A percentile compares a stretch with the other conserved stretches of the same genome.
phyloP scores from a whole-genome alignment of 2,888 invertebrate species.

The Perizoma flavofasciatum region DNA sequence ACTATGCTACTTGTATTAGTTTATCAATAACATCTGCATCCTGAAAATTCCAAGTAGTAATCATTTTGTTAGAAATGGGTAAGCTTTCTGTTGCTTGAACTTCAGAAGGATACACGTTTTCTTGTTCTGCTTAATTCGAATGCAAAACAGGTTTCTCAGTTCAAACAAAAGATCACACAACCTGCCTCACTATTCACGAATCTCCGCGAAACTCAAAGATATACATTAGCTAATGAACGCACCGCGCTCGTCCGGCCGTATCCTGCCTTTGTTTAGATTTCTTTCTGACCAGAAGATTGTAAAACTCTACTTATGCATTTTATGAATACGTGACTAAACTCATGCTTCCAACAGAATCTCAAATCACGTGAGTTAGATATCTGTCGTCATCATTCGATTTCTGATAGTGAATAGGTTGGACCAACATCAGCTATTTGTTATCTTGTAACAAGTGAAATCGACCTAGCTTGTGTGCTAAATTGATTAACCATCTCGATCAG shows the following conservation, averaged over 20 bases:
- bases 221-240: constrained; percentile 28
- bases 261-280: constrained; percentile 44
- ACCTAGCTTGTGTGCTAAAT: constrained; percentile 2
- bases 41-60: too few relatives aligned
- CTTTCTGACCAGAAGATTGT: constrained; percentile 11
- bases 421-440: constrained; percentile 1
- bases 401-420: constrained; percentile 15
- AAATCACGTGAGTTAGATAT: constrained; percentile 23
- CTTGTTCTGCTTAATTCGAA: constrained; percentile 17
- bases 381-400: constrained; percentile 4
- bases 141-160: constrained; percentile 21
- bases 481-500: constrained; percentile 8
- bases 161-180: constrained; percentile 30
- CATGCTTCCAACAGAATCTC: constrained; percentile 41
- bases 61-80: background rate
- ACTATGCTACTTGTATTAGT: too few relatives aligned
- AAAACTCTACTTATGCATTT: constrained; percentile 14
- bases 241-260: constrained; percentile 33
- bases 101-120: constrained; percentile 19
- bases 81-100: constrained; percentile 3
- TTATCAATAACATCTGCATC: too few relatives aligned
- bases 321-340: constrained; percentile 62
- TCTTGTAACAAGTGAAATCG: constrained; percentile 1
- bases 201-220: constrained; percentile 24
- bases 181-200: constrained; percentile 31